Evolutionary conservation across 2,888 invertebrate genomes (phyloP).

Genomic region (Bimastos eiseni): DNA sequence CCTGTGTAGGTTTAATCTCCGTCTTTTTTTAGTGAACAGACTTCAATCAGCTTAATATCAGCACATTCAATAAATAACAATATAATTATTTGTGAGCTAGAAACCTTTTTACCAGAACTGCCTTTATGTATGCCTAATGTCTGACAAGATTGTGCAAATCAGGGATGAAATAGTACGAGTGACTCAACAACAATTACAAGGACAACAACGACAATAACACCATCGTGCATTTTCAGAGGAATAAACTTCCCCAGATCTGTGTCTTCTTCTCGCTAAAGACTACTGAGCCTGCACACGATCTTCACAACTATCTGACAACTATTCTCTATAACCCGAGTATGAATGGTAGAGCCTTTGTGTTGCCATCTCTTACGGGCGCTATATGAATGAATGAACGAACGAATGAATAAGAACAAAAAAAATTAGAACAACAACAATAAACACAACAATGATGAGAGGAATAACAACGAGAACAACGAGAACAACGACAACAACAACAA

Average conservation of each 20-base stretch:
- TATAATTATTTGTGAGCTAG: not conserved
- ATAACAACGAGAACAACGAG: not conserved
- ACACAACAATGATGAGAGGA: no score
- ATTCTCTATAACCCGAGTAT: no score
- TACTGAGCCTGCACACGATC: no score
- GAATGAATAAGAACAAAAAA: no score
- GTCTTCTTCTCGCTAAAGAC: no score
- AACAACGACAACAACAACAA: not conserved
- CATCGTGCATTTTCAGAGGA: no score
- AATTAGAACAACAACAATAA: not conserved
- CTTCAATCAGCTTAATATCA: not conserved
- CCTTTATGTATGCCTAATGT: not conserved
- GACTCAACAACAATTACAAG: not conserved
- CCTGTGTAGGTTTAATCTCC: not conserved
- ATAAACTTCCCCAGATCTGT: no score
- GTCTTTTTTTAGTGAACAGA: not conserved
- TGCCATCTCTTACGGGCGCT: no score
- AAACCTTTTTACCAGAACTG: not conserved
- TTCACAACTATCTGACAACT: no score
- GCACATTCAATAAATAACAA: not conserved
- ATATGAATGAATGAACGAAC: no score
- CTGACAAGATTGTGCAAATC: not conserved
- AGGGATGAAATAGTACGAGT: not conserved
- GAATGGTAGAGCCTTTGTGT: no score
- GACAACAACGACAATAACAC: no score